Percentiles rank a stretch among this genome's conserved stretches.
Evolutionary conservation across 30 jellyfish, hydroid and myxozoan species (phyloP).

Genomic region (Pelagia noctiluca): DNA sequence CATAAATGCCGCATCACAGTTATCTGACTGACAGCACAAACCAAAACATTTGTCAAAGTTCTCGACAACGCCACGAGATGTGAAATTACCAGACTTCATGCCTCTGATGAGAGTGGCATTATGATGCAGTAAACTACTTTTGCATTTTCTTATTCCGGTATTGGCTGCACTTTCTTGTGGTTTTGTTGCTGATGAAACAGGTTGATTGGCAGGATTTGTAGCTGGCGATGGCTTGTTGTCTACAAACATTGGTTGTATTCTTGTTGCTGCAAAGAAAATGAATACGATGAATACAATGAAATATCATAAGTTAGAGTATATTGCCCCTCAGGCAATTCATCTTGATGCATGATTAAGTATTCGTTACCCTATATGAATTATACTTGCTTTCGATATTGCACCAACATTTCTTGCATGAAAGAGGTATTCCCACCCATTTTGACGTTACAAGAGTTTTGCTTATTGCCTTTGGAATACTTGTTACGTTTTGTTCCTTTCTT

Average conservation of each 20-base stretch:
- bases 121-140: constrained; percentile 38
- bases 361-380: too few species aligned
- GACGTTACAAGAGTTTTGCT: too few species aligned
- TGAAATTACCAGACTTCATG: constrained; percentile 92
- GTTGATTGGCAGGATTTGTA: neutral
- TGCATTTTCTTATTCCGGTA: constrained; percentile 59
- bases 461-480: too few species aligned
- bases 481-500: too few species aligned
- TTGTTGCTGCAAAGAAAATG: constrained; percentile 12
- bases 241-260: constrained; percentile 21
- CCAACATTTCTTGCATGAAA: too few species aligned
- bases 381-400: too few species aligned
- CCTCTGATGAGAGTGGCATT: constrained; percentile 91
- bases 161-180: neutral
- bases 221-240: neutral
- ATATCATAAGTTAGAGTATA: too few species aligned
- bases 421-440: too few species aligned
- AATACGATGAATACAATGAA: neutral
- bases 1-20: constrained; percentile 98
- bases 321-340: too few species aligned
- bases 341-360: too few species aligned
- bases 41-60: constrained; percentile 71
- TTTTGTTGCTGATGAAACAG: neutral
- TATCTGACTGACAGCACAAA: constrained; percentile 70
- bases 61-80: constrained; percentile 84